Conservation (phyloP, 2,113 vertebrate species). For the Cavia aperea region DNA sequence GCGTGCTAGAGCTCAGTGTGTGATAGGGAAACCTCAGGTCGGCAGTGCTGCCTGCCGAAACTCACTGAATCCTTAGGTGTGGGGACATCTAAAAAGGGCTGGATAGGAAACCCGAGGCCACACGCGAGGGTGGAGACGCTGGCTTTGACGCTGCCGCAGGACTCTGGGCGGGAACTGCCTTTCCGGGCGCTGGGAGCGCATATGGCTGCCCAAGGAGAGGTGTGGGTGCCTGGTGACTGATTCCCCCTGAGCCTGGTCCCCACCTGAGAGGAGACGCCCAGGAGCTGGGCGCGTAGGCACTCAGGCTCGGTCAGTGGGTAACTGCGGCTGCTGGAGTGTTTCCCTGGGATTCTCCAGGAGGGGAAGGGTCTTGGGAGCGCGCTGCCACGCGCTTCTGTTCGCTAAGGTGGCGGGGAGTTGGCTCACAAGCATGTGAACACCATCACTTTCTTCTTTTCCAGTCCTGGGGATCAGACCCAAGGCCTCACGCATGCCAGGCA, state of each 20-base stretch:
- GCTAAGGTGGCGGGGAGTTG: neutral
- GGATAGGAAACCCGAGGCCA: neutral
- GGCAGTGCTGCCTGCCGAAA: neutral
- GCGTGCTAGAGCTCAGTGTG: neutral
- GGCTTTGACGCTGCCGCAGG: neutral
- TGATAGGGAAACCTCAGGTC: slow-evolving; percentile 11
- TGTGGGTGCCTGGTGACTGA: neutral
- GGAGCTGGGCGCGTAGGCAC: no score
- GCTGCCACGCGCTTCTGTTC: accelerated
- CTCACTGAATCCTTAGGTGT: slow-evolving; percentile 17
- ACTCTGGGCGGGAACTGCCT: neutral
- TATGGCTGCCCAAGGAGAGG: neutral
- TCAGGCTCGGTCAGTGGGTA: neutral
- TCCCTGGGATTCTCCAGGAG: neutral
- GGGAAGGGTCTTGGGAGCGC: neutral
- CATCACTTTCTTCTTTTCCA: neutral
- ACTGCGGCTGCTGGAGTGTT: neutral
- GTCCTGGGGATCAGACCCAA: neutral
- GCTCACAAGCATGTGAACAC: neutral
- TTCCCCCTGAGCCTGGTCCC: neutral
- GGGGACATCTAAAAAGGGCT: slow-evolving; percentile 31
- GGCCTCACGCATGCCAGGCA: neutral
- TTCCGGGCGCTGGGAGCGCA: neutral
- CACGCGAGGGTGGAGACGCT: neutral
- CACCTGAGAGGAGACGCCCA: neutral